phyloP scores from a whole-genome alignment of 1,140 invertebrate species.

The Bombus haemorrhoidalis region DNA sequence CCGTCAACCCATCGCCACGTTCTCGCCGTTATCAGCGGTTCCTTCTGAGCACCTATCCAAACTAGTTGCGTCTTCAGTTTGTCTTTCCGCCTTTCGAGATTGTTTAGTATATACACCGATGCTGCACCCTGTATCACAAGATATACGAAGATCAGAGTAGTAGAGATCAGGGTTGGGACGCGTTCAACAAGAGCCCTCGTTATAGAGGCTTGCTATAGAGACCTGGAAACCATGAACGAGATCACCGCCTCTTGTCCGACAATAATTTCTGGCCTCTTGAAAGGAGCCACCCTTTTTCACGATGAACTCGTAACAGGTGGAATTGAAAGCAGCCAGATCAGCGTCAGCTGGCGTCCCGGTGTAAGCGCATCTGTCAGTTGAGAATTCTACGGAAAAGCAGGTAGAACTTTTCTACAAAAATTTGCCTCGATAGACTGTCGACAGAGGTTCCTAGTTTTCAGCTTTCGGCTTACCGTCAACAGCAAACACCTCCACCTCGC shows the following conservation, averaged over 20 bases:
- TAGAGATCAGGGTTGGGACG: not conserved
- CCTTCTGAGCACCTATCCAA: slow-evolving; percentile 95
- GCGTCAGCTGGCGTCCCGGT: slow-evolving; percentile 87
- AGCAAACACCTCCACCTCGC: slow-evolving; percentile 95
- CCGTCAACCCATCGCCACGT: slow-evolving; percentile 96
- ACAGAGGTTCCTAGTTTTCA: not conserved
- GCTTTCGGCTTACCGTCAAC: slow-evolving; percentile 87
- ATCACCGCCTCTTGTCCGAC: slow-evolving; percentile 90
- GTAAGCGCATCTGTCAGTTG: slow-evolving; percentile 89
- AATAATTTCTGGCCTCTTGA: slow-evolving; percentile 89
- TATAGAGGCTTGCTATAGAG: slow-evolving; percentile 6
- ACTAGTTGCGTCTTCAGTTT: slow-evolving; percentile 92
- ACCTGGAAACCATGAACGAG: slow-evolving; percentile 90
- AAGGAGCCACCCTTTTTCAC: slow-evolving; percentile 91
- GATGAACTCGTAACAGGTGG: slow-evolving; percentile 95
- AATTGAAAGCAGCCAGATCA: slow-evolving; percentile 90
- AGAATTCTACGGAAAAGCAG: slow-evolving; percentile 86
- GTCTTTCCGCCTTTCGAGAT: slow-evolving; percentile 90
- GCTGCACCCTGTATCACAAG: slow-evolving; percentile 84
- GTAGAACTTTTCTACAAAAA: slow-evolving; percentile 33
- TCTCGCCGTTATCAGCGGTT: slow-evolving; percentile 90
- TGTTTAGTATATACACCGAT: slow-evolving; percentile 88
- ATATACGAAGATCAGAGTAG: not conserved
- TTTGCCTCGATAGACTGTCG: not conserved
- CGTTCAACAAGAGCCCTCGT: not conserved